Evolutionary conservation across 2,797 vertebrate genomes (phyloP).

Genomic region (Typhlichthys subterraneus): DNA sequence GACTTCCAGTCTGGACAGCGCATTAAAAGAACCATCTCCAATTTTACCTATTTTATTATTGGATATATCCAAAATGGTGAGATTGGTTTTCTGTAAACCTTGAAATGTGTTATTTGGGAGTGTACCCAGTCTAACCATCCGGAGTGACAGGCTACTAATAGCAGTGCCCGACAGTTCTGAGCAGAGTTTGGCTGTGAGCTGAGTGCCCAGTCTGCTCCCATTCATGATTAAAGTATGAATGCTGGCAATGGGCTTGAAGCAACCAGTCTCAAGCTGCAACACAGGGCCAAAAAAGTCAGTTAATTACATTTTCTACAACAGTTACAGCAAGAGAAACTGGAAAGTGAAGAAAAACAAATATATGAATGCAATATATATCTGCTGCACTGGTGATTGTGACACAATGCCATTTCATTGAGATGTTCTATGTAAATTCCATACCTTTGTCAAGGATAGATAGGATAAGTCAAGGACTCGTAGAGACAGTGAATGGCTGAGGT

Average conservation of each 20-base stretch:
- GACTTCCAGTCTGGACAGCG: slow-evolving; percentile 78
- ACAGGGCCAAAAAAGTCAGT: slow-evolving; percentile 17
- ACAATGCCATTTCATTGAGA: slow-evolving; percentile 42
- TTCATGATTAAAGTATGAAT: slow-evolving; percentile 81
- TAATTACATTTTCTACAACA: slow-evolving; percentile 1
- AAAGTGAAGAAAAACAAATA: slow-evolving; percentile 33
- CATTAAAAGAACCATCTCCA: slow-evolving; percentile 80
- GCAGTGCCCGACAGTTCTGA: slow-evolving; percentile 80
- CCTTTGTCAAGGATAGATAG: slow-evolving; percentile 80
- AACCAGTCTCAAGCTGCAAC: slow-evolving; percentile 81
- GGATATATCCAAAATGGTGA: slow-evolving; percentile 85
- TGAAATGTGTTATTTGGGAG: slow-evolving; percentile 76
- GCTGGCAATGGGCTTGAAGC: slow-evolving; percentile 80
- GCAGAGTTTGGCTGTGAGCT: slow-evolving; percentile 71
- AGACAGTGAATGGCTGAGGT: slow-evolving; percentile 77
- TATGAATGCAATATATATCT: slow-evolving; percentile 12
- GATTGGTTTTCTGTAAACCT: slow-evolving; percentile 80
- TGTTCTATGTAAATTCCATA: slow-evolving; percentile 62
- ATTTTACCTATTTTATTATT: slow-evolving; percentile 76
- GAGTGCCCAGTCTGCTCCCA: slow-evolving; percentile 65
- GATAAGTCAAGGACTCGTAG: slow-evolving; percentile 84
- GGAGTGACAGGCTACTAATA: slow-evolving; percentile 80
- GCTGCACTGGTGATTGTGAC: not conserved
- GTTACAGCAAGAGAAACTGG: not conserved
- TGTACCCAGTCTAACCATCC: slow-evolving; percentile 62